Evolutionary conservation across 2,113 vertebrate species (phyloP).

Genomic region (Bufo gargarizans): DNA sequence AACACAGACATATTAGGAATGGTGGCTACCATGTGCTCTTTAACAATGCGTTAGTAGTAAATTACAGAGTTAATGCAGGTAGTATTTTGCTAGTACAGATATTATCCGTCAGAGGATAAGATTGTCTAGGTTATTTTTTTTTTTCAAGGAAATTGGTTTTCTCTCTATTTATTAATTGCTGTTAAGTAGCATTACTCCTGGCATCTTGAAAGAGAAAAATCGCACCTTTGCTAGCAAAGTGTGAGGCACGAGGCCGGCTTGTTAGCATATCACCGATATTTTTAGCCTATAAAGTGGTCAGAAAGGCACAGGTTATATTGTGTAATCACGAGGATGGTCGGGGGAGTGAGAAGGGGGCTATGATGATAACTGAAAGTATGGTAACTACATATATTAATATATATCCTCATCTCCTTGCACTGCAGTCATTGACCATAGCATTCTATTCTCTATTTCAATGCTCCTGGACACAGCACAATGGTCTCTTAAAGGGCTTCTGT

Average conservation of each 20-base stretch:
- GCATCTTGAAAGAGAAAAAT: conserved; percentile 42
- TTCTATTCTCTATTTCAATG: neutral
- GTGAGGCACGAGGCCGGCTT: conserved; percentile 11
- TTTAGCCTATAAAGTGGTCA: conserved; percentile 26
- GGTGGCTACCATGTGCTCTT: too few species aligned
- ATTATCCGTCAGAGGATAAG: neutral
- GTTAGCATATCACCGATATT: conserved; percentile 44
- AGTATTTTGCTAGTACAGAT: neutral
- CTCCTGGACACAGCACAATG: too few species aligned
- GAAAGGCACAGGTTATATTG: neutral
- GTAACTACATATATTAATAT: neutral
- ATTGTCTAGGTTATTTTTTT: neutral
- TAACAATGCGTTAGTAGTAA: too few species aligned
- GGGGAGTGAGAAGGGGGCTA: neutral
- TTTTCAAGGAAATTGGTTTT: neutral
- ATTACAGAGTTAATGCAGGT: neutral
- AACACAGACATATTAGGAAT: too few species aligned
- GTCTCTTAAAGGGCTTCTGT: too few species aligned
- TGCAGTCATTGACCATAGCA: neutral
- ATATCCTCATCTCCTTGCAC: neutral
- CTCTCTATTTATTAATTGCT: neutral
- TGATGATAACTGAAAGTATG: neutral
- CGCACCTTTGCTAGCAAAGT: conserved; percentile 38
- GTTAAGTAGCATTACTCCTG: conserved; percentile 12
- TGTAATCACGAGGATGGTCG: neutral